Evolutionary conservation across 2,888 invertebrate species (phyloP), one percentile per base, ranked within the genome.

Genomic region (Nudaria mundana): DNA sequence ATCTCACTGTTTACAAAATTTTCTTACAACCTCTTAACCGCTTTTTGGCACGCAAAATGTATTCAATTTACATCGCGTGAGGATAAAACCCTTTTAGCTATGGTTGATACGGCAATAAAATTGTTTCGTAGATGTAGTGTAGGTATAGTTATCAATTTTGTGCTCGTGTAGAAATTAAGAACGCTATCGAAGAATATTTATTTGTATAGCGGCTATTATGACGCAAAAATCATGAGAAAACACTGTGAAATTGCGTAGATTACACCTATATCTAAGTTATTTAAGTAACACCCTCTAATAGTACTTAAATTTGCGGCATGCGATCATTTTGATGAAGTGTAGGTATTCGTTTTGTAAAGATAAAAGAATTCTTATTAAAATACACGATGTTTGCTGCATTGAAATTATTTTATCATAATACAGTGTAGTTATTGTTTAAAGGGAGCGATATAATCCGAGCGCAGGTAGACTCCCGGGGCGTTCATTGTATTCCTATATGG

Each of bases 401-500:
- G 75, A 80, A 85, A 86, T 84, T 81, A 76, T 83, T 85, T 85
- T 83, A 84, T 86, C 82, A 85, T 86, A 83, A 83, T 83, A 76
- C 79, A 73, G 79, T 74, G 67, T 67, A 76, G 83, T 83, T 86
- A 85, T 85, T 85, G 85, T 85, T 83, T 83, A 80, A 81, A 71
- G 73, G 76, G 67, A 72, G 76, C 81, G 85, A 86, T 85, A 80
- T 71, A 81, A 86, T 87, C 85, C 82, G 75, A 75, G 66, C 72
- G 70, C 66, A 63, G 62, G 64, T 66, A 42, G 71, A 68, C 80
- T 84, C 85, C 84, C 78, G 85, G 77, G 81, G 86, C 86, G 82
- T 76, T 86, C 85, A 87, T 88, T 88, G 87, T 88, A 80, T 84
- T 86, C 87, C 81, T 87, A 86, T 88, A 88, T 83, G 87, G 88